Conservation (phyloP, 2,113 vertebrate species). For the Zeus faber region DNA sequence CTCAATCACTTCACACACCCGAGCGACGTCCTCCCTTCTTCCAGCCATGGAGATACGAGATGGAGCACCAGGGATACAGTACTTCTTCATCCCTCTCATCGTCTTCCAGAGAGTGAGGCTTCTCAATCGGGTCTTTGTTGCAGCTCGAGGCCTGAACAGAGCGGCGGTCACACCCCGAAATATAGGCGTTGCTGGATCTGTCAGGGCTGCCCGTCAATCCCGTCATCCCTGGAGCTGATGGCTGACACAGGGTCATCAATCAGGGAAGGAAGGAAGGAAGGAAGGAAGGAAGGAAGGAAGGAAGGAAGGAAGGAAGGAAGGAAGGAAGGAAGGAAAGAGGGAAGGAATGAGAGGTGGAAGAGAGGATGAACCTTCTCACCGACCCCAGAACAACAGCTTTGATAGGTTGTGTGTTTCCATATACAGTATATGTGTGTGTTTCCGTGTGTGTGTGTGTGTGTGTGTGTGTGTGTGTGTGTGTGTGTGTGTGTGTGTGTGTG, state of each 20-base stretch:
- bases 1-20: too few relatives aligned
- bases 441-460: conserved; percentile 77
- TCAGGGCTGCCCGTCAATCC: conserved; percentile 88
- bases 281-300: conserved; percentile 60
- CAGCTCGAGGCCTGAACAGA: conserved; percentile 75
- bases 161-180: conserved; percentile 82
- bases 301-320: too few relatives aligned
- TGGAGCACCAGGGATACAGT: too few relatives aligned
- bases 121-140: conserved; percentile 69
- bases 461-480: conserved; percentile 84
- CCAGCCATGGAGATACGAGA: too few relatives aligned
- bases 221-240: conserved; percentile 84
- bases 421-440: conserved; percentile 82
- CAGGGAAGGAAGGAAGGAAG: conserved; percentile 70
- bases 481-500: conserved; percentile 83
- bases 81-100: background rate
- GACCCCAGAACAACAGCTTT: conserved; percentile 89
- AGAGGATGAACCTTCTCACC: too few relatives aligned
- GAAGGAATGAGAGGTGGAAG: too few relatives aligned
- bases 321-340: too few relatives aligned
- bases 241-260: conserved; percentile 90
- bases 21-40: conserved; percentile 1
- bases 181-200: conserved; percentile 89
- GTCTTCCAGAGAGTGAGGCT: background rate
- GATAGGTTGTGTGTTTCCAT: too few relatives aligned